These are phyloP conservation scores for Henricia sp. DNA, from an alignment of 53 echinoderm and acorn worm genomes.

Conservation along the genomic window DNA sequence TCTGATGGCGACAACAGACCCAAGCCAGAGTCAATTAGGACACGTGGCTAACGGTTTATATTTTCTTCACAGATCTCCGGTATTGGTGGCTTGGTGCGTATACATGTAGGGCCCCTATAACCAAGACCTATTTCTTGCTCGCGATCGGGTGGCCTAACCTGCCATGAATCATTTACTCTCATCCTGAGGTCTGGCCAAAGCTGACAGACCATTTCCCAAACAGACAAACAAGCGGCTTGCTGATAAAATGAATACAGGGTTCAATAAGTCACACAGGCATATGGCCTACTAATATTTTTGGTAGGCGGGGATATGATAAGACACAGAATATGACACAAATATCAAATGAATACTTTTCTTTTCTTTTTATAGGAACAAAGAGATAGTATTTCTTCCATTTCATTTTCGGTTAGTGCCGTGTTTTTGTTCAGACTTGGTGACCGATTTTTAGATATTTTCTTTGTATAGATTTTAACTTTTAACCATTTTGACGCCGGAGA, in stretches of 20 bases:
- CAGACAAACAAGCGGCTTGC: constrained; percentile 30
- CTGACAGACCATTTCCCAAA: constrained; percentile 49
- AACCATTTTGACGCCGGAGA: no score
- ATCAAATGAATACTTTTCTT: no score
- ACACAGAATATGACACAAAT: background rate
- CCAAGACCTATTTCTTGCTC: constrained; percentile 20
- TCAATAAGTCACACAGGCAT: constrained; percentile 60
- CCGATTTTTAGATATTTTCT: no score
- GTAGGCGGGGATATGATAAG: background rate
- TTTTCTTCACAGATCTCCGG: no score
- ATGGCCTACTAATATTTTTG: background rate
- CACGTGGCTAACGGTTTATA: constrained; percentile 20
- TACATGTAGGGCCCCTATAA: constrained; percentile 1
- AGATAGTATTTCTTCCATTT: no score
- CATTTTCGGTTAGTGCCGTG: no score
- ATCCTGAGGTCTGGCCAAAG: constrained; percentile 1
- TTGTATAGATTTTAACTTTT: no score
- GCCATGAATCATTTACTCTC: constrained; percentile 47
- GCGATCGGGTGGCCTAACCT: background rate
- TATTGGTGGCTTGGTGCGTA: no score
- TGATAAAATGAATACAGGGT: constrained; percentile 11
- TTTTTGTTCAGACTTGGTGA: no score
- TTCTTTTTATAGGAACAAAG: no score
- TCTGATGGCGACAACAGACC: background rate
- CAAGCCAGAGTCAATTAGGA: constrained; percentile 27